These are phyloP conservation scores for Mastomys natalensis DNA, from an alignment of 2,113 vertebrate genomes.

Conservation along the genomic window DNA sequence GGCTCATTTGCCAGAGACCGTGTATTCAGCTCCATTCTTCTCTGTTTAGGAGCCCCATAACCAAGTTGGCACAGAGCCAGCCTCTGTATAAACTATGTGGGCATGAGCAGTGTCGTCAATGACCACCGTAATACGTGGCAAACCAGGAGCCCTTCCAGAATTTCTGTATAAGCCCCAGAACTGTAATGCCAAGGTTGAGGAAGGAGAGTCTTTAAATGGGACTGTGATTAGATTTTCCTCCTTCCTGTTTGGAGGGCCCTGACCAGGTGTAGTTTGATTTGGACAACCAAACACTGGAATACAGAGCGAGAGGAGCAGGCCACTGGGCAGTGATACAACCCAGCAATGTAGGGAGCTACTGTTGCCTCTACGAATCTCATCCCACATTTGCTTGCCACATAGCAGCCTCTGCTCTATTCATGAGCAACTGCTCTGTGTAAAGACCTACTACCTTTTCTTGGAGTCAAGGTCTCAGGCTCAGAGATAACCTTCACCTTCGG, in stretches of 20 bases:
- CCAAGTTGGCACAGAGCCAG: no score
- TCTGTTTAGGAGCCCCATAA: not conserved
- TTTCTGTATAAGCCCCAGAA: not conserved
- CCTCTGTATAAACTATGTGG: not conserved
- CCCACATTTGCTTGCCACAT: not conserved
- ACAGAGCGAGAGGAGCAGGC: rapidly evolving
- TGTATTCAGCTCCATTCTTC: not conserved
- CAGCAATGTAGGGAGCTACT: no score
- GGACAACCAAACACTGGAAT: not conserved
- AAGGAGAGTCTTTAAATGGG: not conserved
- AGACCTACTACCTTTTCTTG: not conserved
- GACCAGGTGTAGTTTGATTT: not conserved
- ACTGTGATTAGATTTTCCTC: not conserved
- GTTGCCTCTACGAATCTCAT: not conserved
- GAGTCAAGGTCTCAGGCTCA: not conserved
- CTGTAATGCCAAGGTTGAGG: not conserved
- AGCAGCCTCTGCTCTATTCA: not conserved
- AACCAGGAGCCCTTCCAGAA: not conserved
- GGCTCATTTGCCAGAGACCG: not conserved
- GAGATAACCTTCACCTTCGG: not conserved
- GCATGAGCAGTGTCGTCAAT: not conserved
- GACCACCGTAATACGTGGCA: not conserved
- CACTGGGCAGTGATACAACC: not conserved
- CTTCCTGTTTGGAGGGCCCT: not conserved
- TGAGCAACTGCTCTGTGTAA: not conserved